Evolutionary conservation across 1,140 invertebrate genomes (phyloP).

Genomic region (Vanessa tameamea): DNA sequence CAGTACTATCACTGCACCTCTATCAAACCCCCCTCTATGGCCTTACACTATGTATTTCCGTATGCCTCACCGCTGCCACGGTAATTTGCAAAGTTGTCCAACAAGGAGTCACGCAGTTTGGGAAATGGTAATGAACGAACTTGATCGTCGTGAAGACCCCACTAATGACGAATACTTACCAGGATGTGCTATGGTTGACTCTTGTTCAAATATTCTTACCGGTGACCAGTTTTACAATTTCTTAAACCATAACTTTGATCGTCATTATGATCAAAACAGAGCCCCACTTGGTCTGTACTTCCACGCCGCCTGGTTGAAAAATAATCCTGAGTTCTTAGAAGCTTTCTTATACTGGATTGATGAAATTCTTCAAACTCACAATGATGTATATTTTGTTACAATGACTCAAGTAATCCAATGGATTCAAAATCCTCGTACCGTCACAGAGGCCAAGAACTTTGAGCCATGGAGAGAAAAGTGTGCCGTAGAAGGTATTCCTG

Average conservation of each 20-base stretch:
- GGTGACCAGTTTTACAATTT: constrained; percentile 98
- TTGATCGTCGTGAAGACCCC: constrained; percentile 95
- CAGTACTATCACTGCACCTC: constrained; percentile 95
- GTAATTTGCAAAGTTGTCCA: constrained; percentile 95
- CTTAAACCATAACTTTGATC: constrained; percentile 96
- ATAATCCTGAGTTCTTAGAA: constrained; percentile 96
- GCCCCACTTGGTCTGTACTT: constrained; percentile 96
- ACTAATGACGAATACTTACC: constrained; percentile 94
- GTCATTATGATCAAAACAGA: constrained; percentile 96
- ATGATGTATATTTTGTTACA: constrained; percentile 98
- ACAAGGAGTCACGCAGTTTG: constrained; percentile 95
- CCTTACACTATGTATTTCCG: constrained; percentile 99
- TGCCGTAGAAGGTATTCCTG: constrained; percentile 87
- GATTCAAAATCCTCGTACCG: constrained; percentile 95
- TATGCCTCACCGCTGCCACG: constrained; percentile 97
- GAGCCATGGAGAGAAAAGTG: constrained; percentile 97
- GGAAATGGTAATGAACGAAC: constrained; percentile 99
- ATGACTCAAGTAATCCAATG: constrained; percentile 98
- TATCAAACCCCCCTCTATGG: constrained; percentile 96
- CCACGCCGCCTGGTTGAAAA: constrained; percentile 97
- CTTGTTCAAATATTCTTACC: constrained; percentile 95
- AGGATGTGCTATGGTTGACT: constrained; percentile 98
- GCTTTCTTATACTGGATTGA: constrained; percentile 97
- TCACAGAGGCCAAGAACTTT: constrained; percentile 93
- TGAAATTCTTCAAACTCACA: constrained; percentile 91